These are phyloP conservation scores for Antrozous pallidus DNA, from an alignment of 2,797 vertebrate genomes.

Conservation along the genomic window DNA sequence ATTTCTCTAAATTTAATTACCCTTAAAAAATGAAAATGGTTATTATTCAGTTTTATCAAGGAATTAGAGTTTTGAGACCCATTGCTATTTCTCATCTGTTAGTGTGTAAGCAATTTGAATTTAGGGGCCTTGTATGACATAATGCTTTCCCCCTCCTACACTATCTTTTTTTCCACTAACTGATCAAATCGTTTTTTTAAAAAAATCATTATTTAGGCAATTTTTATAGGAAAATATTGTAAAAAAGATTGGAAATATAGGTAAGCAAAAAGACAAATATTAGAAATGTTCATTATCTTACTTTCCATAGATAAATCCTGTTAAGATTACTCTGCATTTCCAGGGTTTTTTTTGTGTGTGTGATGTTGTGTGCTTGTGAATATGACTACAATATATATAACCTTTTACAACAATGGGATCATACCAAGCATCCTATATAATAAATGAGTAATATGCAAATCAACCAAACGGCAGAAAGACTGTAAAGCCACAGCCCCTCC, in stretches of 20 bases:
- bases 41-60: background rate
- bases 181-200: background rate
- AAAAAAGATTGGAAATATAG: background rate
- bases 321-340: background rate
- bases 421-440: background rate
- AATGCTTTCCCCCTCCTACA: background rate
- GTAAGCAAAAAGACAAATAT: background rate
- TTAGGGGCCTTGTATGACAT: background rate
- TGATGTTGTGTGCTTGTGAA: background rate
- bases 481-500: too few species aligned
- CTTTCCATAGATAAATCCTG: background rate
- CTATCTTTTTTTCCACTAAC: background rate
- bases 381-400: background rate
- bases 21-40: background rate
- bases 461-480: too few species aligned
- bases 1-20: constrained; percentile 3
- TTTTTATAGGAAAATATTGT: background rate
- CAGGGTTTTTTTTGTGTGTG: background rate
- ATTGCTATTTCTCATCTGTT: background rate
- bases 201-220: background rate
- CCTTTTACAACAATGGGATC: background rate
- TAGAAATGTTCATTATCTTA: background rate
- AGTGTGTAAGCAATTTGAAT: background rate
- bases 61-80: background rate
- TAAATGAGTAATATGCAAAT: too few species aligned